These are phyloP conservation scores for Mesembrinibis cayennensis DNA, from an alignment of 2,113 vertebrate species.

Conservation along the genomic window DNA sequence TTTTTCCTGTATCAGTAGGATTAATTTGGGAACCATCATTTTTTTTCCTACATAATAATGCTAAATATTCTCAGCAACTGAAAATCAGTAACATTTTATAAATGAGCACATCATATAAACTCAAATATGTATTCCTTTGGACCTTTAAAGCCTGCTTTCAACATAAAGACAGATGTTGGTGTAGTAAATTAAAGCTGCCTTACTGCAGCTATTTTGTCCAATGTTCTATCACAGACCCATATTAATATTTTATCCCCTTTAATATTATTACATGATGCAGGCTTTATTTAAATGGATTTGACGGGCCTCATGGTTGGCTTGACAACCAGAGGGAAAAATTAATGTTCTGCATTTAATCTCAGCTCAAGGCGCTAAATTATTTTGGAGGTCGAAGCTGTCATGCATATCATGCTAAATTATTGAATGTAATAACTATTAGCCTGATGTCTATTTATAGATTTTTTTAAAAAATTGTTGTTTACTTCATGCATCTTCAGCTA, in stretches of 20 bases:
- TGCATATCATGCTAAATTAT: conserved; percentile 76
- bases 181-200: conserved; percentile 73
- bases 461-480: conserved; percentile 57
- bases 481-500: conserved; percentile 59
- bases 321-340: conserved; percentile 80
- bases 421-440: conserved; percentile 75
- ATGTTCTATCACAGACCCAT: conserved; percentile 65
- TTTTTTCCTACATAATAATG: neutral
- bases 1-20: neutral
- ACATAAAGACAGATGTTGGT: conserved; percentile 58
- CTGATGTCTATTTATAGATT: conserved; percentile 70
- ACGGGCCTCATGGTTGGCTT: conserved; percentile 77
- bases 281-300: conserved; percentile 82
- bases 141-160: conserved; percentile 63
- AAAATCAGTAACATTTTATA: conserved; percentile 40
- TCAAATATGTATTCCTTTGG: conserved; percentile 32
- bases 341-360: conserved; percentile 82
- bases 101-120: neutral
- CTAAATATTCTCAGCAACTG: conserved; percentile 9
- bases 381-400: conserved; percentile 77
- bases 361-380: conserved; percentile 78
- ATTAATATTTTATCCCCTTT: conserved; percentile 80
- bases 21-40: neutral
- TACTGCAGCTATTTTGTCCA: conserved; percentile 63
- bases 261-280: conserved; percentile 81